These are phyloP conservation scores for Neosalanx taihuensis DNA, from an alignment of 2,797 vertebrate genomes.

Conservation along the genomic window DNA sequence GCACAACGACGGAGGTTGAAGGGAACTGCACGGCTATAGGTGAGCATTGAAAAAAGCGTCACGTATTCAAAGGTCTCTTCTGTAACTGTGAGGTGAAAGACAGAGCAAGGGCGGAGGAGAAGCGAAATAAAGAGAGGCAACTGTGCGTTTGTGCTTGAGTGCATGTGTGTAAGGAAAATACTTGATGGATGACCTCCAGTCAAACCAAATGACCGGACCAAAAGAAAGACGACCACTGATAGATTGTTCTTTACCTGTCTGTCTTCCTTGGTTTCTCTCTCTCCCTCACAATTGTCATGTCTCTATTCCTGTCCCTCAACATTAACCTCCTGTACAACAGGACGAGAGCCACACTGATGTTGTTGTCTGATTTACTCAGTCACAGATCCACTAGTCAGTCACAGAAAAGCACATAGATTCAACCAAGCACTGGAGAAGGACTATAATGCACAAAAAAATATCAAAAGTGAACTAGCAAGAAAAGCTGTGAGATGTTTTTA, in stretches of 20 bases:
- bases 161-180: no score
- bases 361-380: not conserved
- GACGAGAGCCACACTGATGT: not conserved
- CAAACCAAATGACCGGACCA: no score
- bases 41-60: not conserved
- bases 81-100: not conserved
- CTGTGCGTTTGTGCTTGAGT: not conserved
- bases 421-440: not conserved
- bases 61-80: not conserved
- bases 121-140: no score
- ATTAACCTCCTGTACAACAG: not conserved
- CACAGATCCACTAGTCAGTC: not conserved
- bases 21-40: not conserved
- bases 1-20: not conserved
- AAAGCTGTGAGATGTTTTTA: not conserved
- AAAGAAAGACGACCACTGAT: no score
- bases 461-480: not conserved
- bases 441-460: not conserved
- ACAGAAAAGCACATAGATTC: not conserved
- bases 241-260: not conserved
- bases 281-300: not conserved
- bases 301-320: not conserved
- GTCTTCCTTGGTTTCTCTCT: not conserved
- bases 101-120: no score
- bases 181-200: no score